A percentile compares a stretch with the other conserved stretches of the same genome.
phyloP scores from a whole-genome alignment of 2,888 invertebrate species.

The Escarpia spicata region DNA sequence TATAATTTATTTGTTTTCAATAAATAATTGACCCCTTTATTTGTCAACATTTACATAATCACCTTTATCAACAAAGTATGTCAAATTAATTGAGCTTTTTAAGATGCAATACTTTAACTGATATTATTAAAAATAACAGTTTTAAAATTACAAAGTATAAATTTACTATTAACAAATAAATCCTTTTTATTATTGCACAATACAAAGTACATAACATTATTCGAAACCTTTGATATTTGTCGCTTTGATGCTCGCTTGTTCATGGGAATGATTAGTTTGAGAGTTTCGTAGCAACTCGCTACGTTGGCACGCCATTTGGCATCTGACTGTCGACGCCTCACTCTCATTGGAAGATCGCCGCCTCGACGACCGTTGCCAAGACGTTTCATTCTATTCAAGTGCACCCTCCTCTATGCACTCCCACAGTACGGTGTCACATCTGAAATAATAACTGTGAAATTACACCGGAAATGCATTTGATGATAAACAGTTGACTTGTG shows the following conservation, averaged over 20 bases:
- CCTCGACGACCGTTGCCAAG: constrained; percentile 10
- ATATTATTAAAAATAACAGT: background rate
- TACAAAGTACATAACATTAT: background rate
- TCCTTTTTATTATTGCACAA: background rate
- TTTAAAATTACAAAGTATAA: background rate
- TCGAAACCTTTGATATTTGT: constrained; percentile 59
- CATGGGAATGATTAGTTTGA: constrained; percentile 58
- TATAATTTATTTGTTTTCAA: no score
- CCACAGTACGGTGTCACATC: background rate
- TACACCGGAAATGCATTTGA: background rate
- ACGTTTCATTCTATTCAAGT: constrained; percentile 6
- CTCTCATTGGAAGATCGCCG: background rate
- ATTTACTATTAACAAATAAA: background rate
- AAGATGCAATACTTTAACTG: background rate
- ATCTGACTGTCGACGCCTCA: constrained; percentile 58
- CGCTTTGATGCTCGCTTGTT: constrained; percentile 53
- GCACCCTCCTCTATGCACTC: background rate
- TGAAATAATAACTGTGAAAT: background rate
- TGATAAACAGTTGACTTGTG: no score
- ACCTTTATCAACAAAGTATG: constrained; percentile 1
- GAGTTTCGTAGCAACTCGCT: constrained; percentile 59
- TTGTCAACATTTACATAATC: background rate
- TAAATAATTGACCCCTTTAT: background rate
- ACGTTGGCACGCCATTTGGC: constrained; percentile 64
- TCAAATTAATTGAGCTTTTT: background rate